Evolutionary conservation across 1,140 invertebrate genomes (phyloP), one percentile per base, ranked within the genome.

Genomic region (Drosophila leontia): DNA sequence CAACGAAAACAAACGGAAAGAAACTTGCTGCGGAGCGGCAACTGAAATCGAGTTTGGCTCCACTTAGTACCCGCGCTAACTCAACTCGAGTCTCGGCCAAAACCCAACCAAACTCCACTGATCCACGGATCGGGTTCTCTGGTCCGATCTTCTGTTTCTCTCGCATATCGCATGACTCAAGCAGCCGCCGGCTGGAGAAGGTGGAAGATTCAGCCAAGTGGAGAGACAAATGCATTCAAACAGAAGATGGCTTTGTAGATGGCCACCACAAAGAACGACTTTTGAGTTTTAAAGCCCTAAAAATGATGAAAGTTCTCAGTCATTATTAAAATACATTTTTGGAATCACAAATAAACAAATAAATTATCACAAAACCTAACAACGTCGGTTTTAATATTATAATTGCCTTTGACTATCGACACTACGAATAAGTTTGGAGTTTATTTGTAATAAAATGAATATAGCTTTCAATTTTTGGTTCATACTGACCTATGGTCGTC

Each of bases 31-130:
- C 63, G 34, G 35, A 81, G 42, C 59, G 11, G 56, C 61, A 65
- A 68, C 61, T 61, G 50, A 78, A 90, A 85, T 81, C 85, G 78
- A 88, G 85, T 88, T 88, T 86, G 59, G 47, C 55, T 75, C 45
- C 51, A 60, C 56, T 64, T 61, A 68, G 60, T 76, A 53, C 60
- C 32, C 72, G 78, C 78, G 47, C 62, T 5, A 75, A 70, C 69
- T 58, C 29, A 42, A 42, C 64, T 50, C 53, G 35, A 53, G 37
- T 67, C 53, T 55, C 35, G 63, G 68, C 68, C 45, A 26, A 47
- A 67, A 35, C 44, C 19, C 29, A 47, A 15, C 32, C 48, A 19
- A 71, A 63, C 47, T 51, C 55, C 50, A 58, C 53, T 39, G 53
- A 51, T 69, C 64, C 53, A 56, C 35, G 59, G 44, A 67, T 70